These are phyloP conservation scores for Melozone crissalis DNA, from an alignment of 2,113 vertebrate genomes.

Conservation along the genomic window DNA sequence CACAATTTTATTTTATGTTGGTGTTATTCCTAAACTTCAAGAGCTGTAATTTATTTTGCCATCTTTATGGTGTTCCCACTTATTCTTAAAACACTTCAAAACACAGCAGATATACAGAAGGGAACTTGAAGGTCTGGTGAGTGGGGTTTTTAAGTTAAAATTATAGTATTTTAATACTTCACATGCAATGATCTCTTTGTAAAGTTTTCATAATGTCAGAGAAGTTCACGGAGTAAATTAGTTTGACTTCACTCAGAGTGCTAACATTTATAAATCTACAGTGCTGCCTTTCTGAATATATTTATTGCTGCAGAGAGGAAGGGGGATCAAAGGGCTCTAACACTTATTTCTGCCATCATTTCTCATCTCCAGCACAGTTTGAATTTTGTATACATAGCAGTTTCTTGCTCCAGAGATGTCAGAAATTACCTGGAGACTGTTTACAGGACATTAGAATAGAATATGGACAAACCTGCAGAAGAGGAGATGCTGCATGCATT, in stretches of 20 bases:
- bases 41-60: slow-evolving; percentile 12
- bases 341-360: slow-evolving; percentile 62
- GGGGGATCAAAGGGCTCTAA: slow-evolving; percentile 56
- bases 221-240: slow-evolving; percentile 62
- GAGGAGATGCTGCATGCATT: background rate
- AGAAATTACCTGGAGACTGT: slow-evolving; percentile 49
- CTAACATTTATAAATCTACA: slow-evolving; percentile 68
- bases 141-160: slow-evolving; percentile 22
- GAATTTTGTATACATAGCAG: slow-evolving; percentile 43
- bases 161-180: slow-evolving; percentile 49
- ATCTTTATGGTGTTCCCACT: background rate
- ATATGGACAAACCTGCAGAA: slow-evolving; percentile 7
- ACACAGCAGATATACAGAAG: background rate
- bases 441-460: slow-evolving; percentile 46
- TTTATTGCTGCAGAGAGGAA: slow-evolving; percentile 44
- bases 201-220: slow-evolving; percentile 69
- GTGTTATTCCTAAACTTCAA: background rate
- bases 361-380: slow-evolving; percentile 40
- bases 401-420: slow-evolving; percentile 37
- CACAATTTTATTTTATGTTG: background rate
- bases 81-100: slow-evolving; percentile 20
- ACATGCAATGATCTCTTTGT: slow-evolving; percentile 52
- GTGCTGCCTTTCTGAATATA: slow-evolving; percentile 39
- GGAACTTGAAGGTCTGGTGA: slow-evolving; percentile 6
- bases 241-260: slow-evolving; percentile 51